These are phyloP conservation scores for Atta colombica DNA, from an alignment of 1,140 invertebrate species.

Conservation along the genomic window DNA sequence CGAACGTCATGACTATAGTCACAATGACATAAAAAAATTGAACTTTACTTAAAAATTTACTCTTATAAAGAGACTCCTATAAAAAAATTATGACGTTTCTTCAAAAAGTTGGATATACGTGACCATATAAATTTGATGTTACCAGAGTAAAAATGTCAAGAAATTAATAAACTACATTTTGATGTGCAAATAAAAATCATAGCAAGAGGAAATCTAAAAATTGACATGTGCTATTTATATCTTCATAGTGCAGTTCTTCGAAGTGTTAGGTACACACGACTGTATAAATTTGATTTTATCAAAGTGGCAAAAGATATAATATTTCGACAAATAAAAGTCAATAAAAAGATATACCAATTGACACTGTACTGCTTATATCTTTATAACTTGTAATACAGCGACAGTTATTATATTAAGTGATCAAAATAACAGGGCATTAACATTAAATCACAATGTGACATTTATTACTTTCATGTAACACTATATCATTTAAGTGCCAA, in stretches of 20 bases:
- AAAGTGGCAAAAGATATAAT: background rate
- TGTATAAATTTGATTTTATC: background rate
- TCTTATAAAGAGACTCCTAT: background rate
- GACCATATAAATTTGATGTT: background rate
- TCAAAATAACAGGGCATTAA: conserved; percentile 67
- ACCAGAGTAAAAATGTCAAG: background rate
- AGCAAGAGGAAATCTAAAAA: background rate
- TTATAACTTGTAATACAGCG: conserved; percentile 42
- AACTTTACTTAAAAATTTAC: background rate
- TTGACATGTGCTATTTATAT: conserved; percentile 3
- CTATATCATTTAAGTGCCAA: conserved; percentile 73
- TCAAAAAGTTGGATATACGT: background rate
- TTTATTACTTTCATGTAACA: conserved; percentile 73
- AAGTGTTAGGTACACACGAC: background rate
- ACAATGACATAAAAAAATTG: background rate
- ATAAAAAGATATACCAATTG: conserved; percentile 17
- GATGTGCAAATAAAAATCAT: background rate
- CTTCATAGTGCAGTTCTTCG: background rate
- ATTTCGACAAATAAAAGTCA: conserved; percentile 6
- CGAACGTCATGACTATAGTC: too few relatives aligned
- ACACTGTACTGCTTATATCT: conserved; percentile 51
- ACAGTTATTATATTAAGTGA: conserved; percentile 55
- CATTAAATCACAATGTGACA: conserved; percentile 73
- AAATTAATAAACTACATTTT: background rate
- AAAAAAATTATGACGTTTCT: background rate